These are phyloP conservation scores for Oreortyx pictus DNA, from an alignment of 2,797 vertebrate species.

Conservation along the genomic window DNA sequence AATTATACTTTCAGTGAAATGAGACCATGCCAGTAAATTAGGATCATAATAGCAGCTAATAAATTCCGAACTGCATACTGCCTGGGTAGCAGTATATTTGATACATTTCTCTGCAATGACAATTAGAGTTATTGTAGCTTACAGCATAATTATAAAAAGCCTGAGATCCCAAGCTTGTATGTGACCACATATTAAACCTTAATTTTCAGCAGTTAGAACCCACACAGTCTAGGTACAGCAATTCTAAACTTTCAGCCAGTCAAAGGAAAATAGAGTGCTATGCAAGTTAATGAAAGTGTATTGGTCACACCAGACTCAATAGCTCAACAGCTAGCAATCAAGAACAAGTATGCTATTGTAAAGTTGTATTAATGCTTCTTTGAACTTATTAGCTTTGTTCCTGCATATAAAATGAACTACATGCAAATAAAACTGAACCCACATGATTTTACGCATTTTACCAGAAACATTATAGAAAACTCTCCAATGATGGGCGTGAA, in stretches of 20 bases:
- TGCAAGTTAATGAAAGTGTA: background rate
- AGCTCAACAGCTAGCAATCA: background rate
- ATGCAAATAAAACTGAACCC: background rate
- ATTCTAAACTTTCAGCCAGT: background rate
- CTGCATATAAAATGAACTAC: background rate
- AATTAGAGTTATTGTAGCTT: constrained; percentile 2
- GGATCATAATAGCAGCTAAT: constrained; percentile 46
- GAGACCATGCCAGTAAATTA: constrained; percentile 58
- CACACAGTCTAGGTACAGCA: background rate
- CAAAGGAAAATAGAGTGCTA: background rate
- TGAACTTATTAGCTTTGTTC: background rate
- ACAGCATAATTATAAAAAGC: background rate
- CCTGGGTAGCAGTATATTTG: background rate
- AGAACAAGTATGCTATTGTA: background rate
- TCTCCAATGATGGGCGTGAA: background rate
- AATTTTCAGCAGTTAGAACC: background rate
- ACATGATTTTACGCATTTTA: background rate
- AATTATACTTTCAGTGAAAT: constrained; percentile 68
- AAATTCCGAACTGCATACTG: constrained; percentile 20
- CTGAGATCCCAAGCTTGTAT: background rate
- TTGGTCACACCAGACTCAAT: background rate
- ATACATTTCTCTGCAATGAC: constrained; percentile 1
- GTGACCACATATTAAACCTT: background rate
- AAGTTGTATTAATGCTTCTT: background rate
- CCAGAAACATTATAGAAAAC: background rate